phyloP scores from a whole-genome alignment of 2,888 invertebrate genomes.

The Morpho deidamia region DNA sequence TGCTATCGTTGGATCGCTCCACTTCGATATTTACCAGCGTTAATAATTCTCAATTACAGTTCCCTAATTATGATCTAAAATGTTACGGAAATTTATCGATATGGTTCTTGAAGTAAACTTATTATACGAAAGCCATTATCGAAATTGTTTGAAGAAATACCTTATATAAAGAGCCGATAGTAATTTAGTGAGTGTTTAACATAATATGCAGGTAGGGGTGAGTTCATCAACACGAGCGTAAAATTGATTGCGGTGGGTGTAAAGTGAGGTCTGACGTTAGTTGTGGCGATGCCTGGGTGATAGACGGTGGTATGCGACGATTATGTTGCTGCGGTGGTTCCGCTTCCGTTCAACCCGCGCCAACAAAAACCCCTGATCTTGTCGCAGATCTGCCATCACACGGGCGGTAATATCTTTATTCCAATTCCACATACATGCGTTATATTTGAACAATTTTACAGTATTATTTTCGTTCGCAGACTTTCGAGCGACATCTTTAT shows the following conservation, averaged over 20 bases:
- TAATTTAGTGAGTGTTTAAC: slow-evolving; percentile 41
- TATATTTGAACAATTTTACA: neutral
- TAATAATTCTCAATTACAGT: slow-evolving; percentile 17
- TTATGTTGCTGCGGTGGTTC: slow-evolving; percentile 59
- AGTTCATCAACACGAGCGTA: slow-evolving; percentile 52
- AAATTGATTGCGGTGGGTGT: slow-evolving; percentile 37
- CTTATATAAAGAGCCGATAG: neutral
- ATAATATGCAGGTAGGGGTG: slow-evolving; percentile 56
- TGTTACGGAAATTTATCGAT: neutral
- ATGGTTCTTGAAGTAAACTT: neutral
- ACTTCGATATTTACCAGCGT: slow-evolving; percentile 46
- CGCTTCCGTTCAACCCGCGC: slow-evolving; percentile 38
- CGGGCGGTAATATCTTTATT: slow-evolving; percentile 51
- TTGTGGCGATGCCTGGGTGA: slow-evolving; percentile 61
- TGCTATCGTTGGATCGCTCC: slow-evolving; percentile 64
- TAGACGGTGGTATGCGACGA: slow-evolving; percentile 40
- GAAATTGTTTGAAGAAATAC: no score
- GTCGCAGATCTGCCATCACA: slow-evolving; percentile 63
- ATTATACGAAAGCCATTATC: neutral
- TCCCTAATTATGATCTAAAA: slow-evolving; percentile 3
- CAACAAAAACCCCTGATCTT: slow-evolving; percentile 51
- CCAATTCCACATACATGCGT: neutral
- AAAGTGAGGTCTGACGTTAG: slow-evolving; percentile 30
- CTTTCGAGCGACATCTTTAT: slow-evolving; percentile 57
- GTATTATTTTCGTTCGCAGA: slow-evolving; percentile 39